phyloP scores from a whole-genome alignment of 2,797 vertebrate genomes.

The Sphenopsis melanotis region DNA sequence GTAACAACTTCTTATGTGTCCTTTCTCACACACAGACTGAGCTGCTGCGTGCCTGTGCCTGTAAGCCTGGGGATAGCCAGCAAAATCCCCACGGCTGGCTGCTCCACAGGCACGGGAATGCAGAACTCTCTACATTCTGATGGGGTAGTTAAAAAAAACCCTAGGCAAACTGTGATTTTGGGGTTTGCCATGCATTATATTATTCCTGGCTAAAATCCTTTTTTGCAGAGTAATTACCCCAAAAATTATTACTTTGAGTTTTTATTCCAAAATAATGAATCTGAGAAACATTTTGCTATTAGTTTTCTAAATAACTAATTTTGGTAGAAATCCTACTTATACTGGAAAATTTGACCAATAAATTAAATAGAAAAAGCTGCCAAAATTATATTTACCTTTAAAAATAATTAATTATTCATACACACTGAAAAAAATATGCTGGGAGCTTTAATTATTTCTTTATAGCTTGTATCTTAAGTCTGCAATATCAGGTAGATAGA shows the following conservation, averaged over 20 bases:
- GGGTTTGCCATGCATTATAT: background rate
- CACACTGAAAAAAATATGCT: background rate
- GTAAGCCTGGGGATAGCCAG: background rate
- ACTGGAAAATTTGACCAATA: background rate
- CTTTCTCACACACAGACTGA: background rate
- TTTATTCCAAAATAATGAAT: background rate
- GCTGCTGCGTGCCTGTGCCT: background rate
- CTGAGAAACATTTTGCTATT: background rate
- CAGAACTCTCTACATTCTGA: background rate
- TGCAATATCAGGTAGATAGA: background rate
- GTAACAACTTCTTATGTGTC: background rate
- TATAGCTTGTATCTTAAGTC: background rate
- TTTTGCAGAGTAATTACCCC: background rate
- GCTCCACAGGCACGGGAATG: fast-evolving
- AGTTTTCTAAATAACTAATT: background rate
- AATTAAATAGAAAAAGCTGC: background rate
- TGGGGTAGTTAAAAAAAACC: background rate
- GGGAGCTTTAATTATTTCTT: background rate
- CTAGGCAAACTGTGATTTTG: background rate
- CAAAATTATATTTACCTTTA: background rate
- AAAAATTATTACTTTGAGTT: background rate
- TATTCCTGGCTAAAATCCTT: background rate
- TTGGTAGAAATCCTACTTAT: background rate
- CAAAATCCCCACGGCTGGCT: background rate
- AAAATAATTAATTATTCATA: background rate